Evolutionary conservation across 2,888 invertebrate species (phyloP).

Genomic region (Priocnemis perturbator): DNA sequence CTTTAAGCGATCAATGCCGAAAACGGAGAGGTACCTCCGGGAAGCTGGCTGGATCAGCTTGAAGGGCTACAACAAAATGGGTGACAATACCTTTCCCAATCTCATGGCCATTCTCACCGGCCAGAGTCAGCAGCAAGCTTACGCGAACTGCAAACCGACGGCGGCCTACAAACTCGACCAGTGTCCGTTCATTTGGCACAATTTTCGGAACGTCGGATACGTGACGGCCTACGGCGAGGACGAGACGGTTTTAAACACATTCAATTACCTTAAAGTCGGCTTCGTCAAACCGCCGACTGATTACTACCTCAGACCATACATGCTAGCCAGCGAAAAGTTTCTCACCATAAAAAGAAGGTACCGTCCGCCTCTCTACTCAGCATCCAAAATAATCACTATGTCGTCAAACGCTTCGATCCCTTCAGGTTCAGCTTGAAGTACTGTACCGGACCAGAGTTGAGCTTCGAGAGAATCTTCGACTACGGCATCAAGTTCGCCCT

Average conservation of each 20-base stretch:
- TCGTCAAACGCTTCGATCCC: background rate
- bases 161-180: conserved; percentile 78
- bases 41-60: conserved; percentile 84
- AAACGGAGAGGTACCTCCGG: conserved; percentile 82
- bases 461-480: conserved; percentile 83
- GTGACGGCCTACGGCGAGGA: conserved; percentile 90
- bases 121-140: conserved; percentile 76
- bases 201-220: conserved; percentile 83
- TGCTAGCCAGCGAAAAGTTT: conserved; percentile 81
- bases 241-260: conserved; percentile 83
- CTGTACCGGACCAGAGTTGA: conserved; percentile 80
- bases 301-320: conserved; percentile 87
- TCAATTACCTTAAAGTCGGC: conserved; percentile 84
- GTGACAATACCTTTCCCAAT: conserved; percentile 94
- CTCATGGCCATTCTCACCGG: conserved; percentile 89
- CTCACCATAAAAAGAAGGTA: conserved; percentile 70
- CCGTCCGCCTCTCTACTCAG: background rate
- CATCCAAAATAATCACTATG: background rate
- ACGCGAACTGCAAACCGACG: conserved; percentile 77
- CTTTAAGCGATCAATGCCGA: conserved; percentile 85
- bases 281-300: conserved; percentile 87
- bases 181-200: conserved; percentile 87
- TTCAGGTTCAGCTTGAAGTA: conserved; percentile 76
- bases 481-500: conserved; percentile 82
- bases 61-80: conserved; percentile 87